These are phyloP conservation scores for Microtus montanus DNA, from an alignment of 2,113 vertebrate species.

Conservation along the genomic window DNA sequence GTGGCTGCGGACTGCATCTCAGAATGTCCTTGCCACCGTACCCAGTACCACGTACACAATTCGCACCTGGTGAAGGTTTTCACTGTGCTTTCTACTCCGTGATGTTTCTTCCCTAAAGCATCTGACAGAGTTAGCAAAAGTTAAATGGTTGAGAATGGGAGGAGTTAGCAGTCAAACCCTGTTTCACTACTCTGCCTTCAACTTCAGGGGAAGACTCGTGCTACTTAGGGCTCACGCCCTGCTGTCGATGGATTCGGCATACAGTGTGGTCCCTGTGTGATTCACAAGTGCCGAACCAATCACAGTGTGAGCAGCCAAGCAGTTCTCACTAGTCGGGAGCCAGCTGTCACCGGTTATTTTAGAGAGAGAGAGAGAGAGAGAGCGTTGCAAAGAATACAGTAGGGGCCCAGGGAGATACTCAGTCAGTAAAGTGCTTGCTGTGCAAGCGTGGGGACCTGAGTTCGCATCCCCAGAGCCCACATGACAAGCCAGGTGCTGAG, in stretches of 20 bases:
- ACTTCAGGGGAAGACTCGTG: background rate
- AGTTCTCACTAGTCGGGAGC: background rate
- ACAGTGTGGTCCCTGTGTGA: accelerated
- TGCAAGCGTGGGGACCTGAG: background rate
- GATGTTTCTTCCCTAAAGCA: background rate
- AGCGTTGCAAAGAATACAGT: background rate
- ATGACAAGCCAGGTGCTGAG: background rate
- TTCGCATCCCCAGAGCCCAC: background rate
- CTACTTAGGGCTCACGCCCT: background rate
- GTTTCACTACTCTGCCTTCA: background rate
- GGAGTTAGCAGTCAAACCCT: background rate
- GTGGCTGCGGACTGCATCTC: no score
- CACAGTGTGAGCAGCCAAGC: no score
- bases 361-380: background rate
- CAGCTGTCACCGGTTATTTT: accelerated
- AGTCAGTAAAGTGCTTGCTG: background rate
- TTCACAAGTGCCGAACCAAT: background rate
- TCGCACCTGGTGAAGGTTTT: background rate
- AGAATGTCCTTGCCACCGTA: background rate
- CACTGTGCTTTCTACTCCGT: background rate
- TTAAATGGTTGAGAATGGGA: background rate
- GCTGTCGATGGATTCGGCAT: background rate
- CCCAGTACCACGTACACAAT: background rate
- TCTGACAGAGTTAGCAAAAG: background rate
- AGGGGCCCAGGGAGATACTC: background rate